phyloP scores from a whole-genome alignment of 2,113 vertebrate species.

The Perca schrenkii region DNA sequence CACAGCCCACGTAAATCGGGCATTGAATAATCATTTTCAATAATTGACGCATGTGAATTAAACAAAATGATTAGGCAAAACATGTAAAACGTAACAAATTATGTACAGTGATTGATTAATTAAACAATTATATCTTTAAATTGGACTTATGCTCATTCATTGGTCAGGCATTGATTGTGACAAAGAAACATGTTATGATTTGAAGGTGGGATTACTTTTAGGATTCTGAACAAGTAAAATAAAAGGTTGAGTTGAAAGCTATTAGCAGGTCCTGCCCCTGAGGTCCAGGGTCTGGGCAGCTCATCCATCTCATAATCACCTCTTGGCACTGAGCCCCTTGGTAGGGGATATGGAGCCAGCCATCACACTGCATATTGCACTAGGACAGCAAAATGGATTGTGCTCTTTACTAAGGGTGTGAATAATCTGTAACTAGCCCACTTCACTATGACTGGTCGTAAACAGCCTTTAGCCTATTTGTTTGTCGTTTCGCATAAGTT shows the following conservation, averaged over 20 bases:
- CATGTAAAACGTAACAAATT: background rate
- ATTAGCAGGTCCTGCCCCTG: slow-evolving; percentile 9
- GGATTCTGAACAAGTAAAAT: background rate
- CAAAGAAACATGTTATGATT: background rate
- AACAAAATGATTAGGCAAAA: background rate
- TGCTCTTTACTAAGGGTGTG: slow-evolving; percentile 1
- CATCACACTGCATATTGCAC: slow-evolving; percentile 9
- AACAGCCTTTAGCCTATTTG: slow-evolving; percentile 25
- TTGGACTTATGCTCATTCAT: background rate
- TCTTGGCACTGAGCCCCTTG: slow-evolving; percentile 11
- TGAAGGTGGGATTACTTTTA: background rate
- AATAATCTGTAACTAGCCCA: slow-evolving; percentile 44
- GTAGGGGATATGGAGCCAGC: slow-evolving; percentile 8
- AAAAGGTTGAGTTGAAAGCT: slow-evolving; percentile 15
- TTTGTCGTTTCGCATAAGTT: slow-evolving; percentile 10
- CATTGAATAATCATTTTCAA: background rate
- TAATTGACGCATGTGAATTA: background rate
- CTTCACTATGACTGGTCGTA: slow-evolving; percentile 17
- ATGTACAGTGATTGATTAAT: background rate
- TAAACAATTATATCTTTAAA: background rate
- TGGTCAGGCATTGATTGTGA: background rate
- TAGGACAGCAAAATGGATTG: slow-evolving; percentile 20
- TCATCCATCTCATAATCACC: slow-evolving; percentile 35
- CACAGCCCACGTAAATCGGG: background rate
- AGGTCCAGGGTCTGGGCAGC: slow-evolving; percentile 20